Evolutionary conservation across 2,888 invertebrate species (phyloP).

Genomic region (Heliconius erato): DNA sequence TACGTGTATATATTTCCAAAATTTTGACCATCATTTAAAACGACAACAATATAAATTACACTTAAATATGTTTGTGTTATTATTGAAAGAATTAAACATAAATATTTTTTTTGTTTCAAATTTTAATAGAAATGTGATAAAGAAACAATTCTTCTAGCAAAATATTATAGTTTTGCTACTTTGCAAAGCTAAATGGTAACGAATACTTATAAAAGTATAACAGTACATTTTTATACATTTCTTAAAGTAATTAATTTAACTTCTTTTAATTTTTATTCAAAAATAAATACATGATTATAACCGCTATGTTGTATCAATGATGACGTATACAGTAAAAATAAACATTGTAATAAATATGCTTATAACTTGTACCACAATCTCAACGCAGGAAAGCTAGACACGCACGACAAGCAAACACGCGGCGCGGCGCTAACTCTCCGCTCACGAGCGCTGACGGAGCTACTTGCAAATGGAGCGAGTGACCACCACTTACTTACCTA

Average conservation of each 20-base stretch:
- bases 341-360: neutral
- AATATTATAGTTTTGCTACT: neutral
- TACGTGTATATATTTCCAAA: too few relatives aligned
- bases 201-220: too few relatives aligned
- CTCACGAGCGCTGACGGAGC: conserved; percentile 62
- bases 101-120: too few relatives aligned
- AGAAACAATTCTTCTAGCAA: neutral
- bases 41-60: too few relatives aligned
- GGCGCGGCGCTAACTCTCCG: conserved; percentile 64
- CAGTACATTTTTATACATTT: too few relatives aligned
- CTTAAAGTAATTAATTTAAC: too few relatives aligned
- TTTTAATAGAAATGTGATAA: neutral
- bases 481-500: conserved; percentile 29
- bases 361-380: conserved; percentile 37
- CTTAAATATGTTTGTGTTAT: too few relatives aligned
- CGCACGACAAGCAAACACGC: conserved; percentile 58
- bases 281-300: too few relatives aligned
- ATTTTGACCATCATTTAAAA: too few relatives aligned
- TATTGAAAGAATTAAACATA: too few relatives aligned
- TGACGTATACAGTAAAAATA: neutral
- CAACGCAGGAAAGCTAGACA: conserved; percentile 27
- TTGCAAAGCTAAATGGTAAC: too few relatives aligned
- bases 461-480: conserved; percentile 52
- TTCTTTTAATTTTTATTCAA: too few relatives aligned
- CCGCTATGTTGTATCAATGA: neutral